Evolutionary conservation across 2,113 vertebrate species (phyloP).

Genomic region (Chroicocephalus ridibundus): DNA sequence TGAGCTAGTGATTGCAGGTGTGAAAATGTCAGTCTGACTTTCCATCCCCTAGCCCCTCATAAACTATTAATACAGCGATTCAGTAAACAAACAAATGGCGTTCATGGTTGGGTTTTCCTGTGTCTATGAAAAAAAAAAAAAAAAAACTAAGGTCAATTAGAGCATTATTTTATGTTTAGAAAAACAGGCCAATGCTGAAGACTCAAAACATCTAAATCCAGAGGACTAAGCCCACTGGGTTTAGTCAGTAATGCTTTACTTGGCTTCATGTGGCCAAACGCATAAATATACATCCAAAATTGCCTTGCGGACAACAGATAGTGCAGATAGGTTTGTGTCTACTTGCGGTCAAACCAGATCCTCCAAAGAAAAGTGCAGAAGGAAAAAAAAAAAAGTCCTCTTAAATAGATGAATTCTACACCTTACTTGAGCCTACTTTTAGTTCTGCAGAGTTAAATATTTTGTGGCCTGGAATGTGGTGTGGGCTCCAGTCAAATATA

Average conservation of each 20-base stretch:
- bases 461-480: neutral
- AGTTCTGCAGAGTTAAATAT: neutral
- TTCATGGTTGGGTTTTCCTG: neutral
- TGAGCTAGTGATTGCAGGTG: neutral
- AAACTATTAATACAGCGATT: neutral
- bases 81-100: neutral
- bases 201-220: neutral
- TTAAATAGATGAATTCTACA: neutral
- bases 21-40: neutral
- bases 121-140: neutral
- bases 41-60: neutral
- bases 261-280: neutral
- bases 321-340: neutral
- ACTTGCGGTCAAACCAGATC: neutral
- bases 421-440: neutral
- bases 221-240: neutral
- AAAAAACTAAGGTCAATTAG: neutral
- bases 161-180: neutral
- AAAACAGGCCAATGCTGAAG: neutral
- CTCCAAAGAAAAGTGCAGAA: neutral
- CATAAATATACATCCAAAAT: neutral
- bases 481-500: slow-evolving; percentile 17
- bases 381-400: neutral
- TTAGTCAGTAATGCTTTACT: neutral
- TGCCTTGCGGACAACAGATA: neutral